Base-by-base conservation (phyloP, 2,797 vertebrate species). In the Parotocinclus haroldoi region DNA sequence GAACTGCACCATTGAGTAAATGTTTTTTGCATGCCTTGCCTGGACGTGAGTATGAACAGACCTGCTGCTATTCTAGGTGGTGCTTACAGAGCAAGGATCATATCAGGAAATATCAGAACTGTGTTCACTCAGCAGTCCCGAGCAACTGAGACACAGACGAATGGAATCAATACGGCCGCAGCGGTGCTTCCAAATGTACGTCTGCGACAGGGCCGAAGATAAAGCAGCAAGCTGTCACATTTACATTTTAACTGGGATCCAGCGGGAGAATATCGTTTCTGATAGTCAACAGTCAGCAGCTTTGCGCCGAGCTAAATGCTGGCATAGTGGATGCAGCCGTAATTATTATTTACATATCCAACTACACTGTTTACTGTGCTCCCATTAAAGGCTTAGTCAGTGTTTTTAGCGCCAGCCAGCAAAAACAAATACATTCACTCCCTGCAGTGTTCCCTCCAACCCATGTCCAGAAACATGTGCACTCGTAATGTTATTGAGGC, bases 51-150 rank as follows among this genome's bases (percentile, higher is more conserved):
- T 59, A 80, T 80, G 82, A 86, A 73, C 72, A 78, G 78, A 71
- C 71, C 68, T 81, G 72, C 68, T 81, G 72, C 79, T 82, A 84
- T 85, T 87, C 80, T 71, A 79, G 75, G 76, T 73, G 60, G 69
- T 76, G 73, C 75, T 66, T 77, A 81, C 70, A 77, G 73, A 78
- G 81, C 85, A 78, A 76, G 79, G 80, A 83, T 80, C 74, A 79
- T 70, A n/a, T n/a, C n/a, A n/a, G n/a, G n/a, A 83, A 86, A 81
- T 80, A 76, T 77, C 75, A 73, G 69, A 66, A n/a, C 45, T 46
- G 45, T 46, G 50, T 76, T 63, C 80, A 75, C 39, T 52, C 49
- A 48, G 64, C 58, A 58, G 18, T 55, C 68, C 57, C 55, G n/a
- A 12, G 45, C 45, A 46, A 46, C 45, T 46, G 14, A 51, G 14